Evolutionary conservation across 1,140 invertebrate genomes (phyloP).

Genomic region (Theocolax elegans): DNA sequence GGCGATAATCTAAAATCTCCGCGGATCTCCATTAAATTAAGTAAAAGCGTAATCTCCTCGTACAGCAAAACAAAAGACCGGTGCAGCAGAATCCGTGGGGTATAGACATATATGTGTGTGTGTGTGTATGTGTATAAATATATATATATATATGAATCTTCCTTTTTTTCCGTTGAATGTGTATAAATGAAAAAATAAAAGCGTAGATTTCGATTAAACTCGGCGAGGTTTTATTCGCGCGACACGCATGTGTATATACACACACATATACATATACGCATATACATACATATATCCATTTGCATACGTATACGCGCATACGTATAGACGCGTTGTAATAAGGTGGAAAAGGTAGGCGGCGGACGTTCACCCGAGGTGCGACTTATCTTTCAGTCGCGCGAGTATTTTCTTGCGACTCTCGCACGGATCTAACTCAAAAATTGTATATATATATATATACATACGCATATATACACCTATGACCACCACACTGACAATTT

Average conservation of each 20-base stretch:
- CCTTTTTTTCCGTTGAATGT: too few species aligned
- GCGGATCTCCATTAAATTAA: neutral
- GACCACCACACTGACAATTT: too few species aligned
- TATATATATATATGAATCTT: too few species aligned
- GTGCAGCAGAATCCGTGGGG: too few species aligned
- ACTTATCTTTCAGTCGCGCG: neutral
- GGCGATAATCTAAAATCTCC: neutral
- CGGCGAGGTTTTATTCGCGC: conserved; percentile 30
- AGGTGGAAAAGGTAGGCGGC: conserved; percentile 50
- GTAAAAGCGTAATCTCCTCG: conserved; percentile 5
- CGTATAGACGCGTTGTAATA: conserved; percentile 48
- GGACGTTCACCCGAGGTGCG: conserved; percentile 55
- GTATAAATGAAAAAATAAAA: conserved; percentile 15
- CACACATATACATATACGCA: neutral
- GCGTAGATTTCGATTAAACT: conserved; percentile 25
- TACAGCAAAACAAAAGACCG: too few species aligned
- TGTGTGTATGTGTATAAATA: too few species aligned
- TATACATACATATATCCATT: conserved; percentile 5
- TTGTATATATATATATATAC: too few species aligned
- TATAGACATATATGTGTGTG: too few species aligned
- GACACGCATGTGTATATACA: neutral
- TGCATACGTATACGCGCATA: neutral
- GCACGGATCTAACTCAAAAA: too few species aligned
- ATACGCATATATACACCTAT: neutral
- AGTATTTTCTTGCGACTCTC: neutral